A percentile compares a stretch with the other conserved stretches of the same genome.
phyloP scores from a whole-genome alignment of 2,113 vertebrate species.

The Theropithecus gelada region DNA sequence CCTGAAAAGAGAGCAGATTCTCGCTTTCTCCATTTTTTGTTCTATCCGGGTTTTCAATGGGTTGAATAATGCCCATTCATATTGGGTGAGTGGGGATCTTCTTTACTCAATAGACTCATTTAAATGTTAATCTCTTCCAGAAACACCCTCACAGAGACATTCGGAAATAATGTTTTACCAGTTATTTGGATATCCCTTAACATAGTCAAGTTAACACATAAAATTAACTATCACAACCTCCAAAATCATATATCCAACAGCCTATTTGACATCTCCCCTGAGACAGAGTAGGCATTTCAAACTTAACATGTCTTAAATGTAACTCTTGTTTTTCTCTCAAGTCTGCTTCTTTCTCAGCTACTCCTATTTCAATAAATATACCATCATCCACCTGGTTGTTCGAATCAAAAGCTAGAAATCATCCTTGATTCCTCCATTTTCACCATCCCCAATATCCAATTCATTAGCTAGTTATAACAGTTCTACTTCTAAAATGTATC shows the following conservation, averaged over 20 bases:
- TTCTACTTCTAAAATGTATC: background rate
- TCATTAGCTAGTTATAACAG: background rate
- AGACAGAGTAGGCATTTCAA: slow-evolving; percentile 1
- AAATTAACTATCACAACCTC: background rate
- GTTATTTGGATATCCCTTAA: background rate
- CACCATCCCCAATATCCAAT: background rate
- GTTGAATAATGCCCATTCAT: background rate
- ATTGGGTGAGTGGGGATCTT: background rate
- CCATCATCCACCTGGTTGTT: background rate
- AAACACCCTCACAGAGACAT: background rate
- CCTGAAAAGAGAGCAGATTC: background rate
- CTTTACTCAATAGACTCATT: background rate
- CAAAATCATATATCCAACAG: background rate
- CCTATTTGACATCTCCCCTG: background rate
- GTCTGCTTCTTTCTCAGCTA: background rate
- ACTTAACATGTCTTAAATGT: background rate
- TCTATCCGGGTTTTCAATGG: background rate
- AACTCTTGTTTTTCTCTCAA: slow-evolving; percentile 10
- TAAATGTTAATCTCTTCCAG: background rate
- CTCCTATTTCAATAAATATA: background rate
- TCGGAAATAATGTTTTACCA: background rate
- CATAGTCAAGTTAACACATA: background rate
- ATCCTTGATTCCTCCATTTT: background rate
- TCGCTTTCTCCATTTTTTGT: background rate
- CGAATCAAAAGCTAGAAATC: background rate